These are phyloP conservation scores for Pipistrellus nathusii DNA, from an alignment of 2,797 vertebrate genomes.

Conservation along the genomic window DNA sequence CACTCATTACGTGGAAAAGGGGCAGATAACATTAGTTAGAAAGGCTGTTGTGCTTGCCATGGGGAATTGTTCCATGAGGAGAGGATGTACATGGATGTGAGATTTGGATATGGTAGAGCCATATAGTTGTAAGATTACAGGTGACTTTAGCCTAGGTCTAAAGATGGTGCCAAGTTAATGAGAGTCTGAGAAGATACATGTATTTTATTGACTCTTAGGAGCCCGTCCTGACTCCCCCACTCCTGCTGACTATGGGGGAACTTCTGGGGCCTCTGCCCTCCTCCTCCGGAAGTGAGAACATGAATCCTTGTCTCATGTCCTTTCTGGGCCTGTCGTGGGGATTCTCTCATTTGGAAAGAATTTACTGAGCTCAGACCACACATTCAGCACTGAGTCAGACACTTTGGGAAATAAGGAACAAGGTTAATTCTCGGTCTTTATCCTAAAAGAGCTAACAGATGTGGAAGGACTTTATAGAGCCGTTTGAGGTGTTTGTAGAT, in stretches of 20 bases:
- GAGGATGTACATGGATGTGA: neutral
- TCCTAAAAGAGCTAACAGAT: conserved; percentile 75
- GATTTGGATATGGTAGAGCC: neutral
- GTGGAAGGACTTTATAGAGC: conserved; percentile 41
- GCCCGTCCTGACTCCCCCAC: too few species aligned
- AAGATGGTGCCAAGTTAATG: neutral
- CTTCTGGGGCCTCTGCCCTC: neutral
- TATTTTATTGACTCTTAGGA: neutral
- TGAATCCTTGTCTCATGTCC: conserved; percentile 5
- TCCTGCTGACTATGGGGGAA: neutral
- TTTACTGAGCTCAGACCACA: conserved; percentile 9
- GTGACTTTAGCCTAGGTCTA: neutral
- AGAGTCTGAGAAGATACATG: neutral
- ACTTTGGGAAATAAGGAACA: conserved; percentile 32
- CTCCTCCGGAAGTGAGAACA: neutral
- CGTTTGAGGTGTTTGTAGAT: neutral
- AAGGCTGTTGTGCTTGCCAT: neutral
- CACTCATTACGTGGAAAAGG: neutral
- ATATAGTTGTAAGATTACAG: neutral
- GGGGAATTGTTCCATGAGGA: neutral
- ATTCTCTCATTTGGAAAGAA: conserved; percentile 66
- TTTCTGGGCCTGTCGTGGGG: conserved; percentile 1
- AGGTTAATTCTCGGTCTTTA: conserved; percentile 62
- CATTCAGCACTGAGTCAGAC: conserved; percentile 27
- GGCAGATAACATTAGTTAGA: neutral